Evolutionary conservation across 2,797 vertebrate species (phyloP), one percentile per base, ranked within the genome.

Genomic region (Morus bassanus): DNA sequence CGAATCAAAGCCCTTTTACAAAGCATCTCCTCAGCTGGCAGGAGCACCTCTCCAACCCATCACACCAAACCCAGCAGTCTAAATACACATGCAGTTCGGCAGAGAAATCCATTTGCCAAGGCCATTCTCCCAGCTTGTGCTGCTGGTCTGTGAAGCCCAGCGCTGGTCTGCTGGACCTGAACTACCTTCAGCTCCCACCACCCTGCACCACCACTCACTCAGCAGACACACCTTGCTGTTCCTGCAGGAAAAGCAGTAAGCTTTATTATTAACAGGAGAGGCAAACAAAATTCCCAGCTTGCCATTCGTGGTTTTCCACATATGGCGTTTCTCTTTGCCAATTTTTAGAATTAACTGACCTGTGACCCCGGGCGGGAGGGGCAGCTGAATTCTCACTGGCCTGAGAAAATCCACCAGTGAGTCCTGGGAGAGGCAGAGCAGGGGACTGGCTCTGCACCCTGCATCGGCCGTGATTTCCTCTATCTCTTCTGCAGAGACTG

Each of bases 331-430:
- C n/a, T 61, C 7, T 64, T 65, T 6, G 6, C 16, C 24, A 74
- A 0, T 67, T 89, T 53, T 23, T 33, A 48, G 51, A 91, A 82
- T n/a, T 80, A 92, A 73, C 97, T 98, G 65, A 99, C 99, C 99
- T 97, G 98, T 98, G 88, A 99, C 56, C 10, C 99, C 99, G 0
- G 98, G 91, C 0, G 99, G 99, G 89, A 99, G 97, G 3, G 99
- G 99, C 59, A 99, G 97, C 97, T 99, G 99, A 93, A 99, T 98
- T 88, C 97, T 99, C 83, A 99, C 97, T 19, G 99, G 99, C 51
- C 95, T 98, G 56, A 99, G 98, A 96, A 99, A 99, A 94, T 98
- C 85, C 48, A 96, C 88, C 13, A 88, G 94, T 53, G 98, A 98
- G 68, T 97, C 98, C 98, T 99, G 99, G 15, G 98, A 98, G 79